Evolutionary conservation across 2,888 invertebrate genomes (phyloP), one percentile per base, ranked within the genome.

Genomic region (Pocota personata): DNA sequence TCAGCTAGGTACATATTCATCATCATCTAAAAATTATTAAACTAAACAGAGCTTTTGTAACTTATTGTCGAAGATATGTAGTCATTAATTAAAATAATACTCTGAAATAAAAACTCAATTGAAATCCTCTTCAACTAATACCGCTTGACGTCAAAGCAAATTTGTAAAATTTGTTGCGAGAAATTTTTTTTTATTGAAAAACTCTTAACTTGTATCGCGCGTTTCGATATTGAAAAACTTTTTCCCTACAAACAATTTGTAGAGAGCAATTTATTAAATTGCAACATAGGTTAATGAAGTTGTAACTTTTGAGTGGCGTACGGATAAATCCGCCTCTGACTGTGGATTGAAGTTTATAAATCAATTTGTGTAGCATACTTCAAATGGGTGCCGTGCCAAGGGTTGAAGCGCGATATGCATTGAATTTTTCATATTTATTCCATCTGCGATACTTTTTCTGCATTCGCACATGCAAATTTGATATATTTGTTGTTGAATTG

Each of bases 231-330:
- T 48, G 48, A 19, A 46, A 48, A 27, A 27, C 62, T 43, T 50
- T 52, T 52, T 35, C 37, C 12, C 50, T 24, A 7, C 12, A 21
- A 50, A 24, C 37, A 40, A 60, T 27, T 50, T 62, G 24, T 4
- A 32, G 43, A 55, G 73, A 21, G 62, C 52, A 75, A 62, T 75
- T 64, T 52, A 75, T 75, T 55, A 16, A 75, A 64, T 75, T 64
- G 55, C 55, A 55, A 64, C 75, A 43, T 55, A 52, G 12, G 64
- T 64, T 75, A 75, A 75, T 64, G 64, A 75, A 75, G 64, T 75
- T 64, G 75, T 32, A 64, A 64, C 64, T 64, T 52, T 55, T 75
- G 75, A 75, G 75, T 75, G 75, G 62, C 73, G 21, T 19, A 7
- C 35, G 48, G 58, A 60, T 72, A 60, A 50, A 50, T 50, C 21